Evolutionary conservation across 2,797 vertebrate species (phyloP).

Genomic region (Hemitrygon akajei): DNA sequence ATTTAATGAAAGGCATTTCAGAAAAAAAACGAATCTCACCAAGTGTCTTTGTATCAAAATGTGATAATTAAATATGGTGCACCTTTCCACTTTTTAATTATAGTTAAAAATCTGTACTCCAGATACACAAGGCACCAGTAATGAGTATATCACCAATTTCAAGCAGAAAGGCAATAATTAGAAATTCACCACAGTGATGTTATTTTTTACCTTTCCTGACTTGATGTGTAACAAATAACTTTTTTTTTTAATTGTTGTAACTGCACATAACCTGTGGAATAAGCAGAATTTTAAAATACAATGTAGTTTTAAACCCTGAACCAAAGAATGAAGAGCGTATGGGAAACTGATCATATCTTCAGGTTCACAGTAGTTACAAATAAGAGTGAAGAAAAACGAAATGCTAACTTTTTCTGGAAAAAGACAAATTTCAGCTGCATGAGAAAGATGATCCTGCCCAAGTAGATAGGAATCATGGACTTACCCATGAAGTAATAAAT

Average conservation of each 20-base stretch:
- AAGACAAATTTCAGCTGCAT: no score
- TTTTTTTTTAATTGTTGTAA: not conserved
- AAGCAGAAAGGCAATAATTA: not conserved
- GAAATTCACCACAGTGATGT: constrained; percentile 14
- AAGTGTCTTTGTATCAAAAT: not conserved
- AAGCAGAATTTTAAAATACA: not conserved
- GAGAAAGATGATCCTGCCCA: no score
- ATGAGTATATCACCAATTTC: not conserved
- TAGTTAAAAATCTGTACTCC: not conserved
- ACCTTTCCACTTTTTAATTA: not conserved
- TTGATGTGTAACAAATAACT: not conserved
- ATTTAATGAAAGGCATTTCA: no score
- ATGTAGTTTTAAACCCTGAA: not conserved
- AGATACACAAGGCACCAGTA: not conserved
- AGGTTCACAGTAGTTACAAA: no score
- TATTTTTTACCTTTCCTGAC: not conserved
- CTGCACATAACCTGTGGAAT: not conserved
- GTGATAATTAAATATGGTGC: not conserved
- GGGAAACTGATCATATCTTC: no score
- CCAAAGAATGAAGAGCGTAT: no score
- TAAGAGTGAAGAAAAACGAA: no score
- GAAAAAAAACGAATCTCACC: not conserved
- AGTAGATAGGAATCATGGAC: no score
- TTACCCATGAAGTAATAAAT: not conserved
- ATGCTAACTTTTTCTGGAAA: no score